Percentiles rank a stretch among this genome's conserved stretches.
phyloP scores from a whole-genome alignment of 2,888 invertebrate genomes.

The Drepanosiphum platanoidis region DNA sequence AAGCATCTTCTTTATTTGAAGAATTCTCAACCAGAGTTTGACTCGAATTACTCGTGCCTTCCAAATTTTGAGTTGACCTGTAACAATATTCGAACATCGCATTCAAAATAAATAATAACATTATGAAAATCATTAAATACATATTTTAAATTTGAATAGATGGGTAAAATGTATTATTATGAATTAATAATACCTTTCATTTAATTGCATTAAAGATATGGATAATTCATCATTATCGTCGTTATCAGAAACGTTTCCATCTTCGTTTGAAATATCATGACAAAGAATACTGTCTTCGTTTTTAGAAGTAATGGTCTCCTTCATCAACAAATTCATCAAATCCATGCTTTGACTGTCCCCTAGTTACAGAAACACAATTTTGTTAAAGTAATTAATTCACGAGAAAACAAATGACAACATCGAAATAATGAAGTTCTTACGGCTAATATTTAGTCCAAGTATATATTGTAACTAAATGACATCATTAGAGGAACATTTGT shows the following conservation, averaged over 20 bases:
- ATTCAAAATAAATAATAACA: neutral
- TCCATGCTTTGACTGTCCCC: slow-evolving; percentile 60
- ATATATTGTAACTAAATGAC: too few species aligned
- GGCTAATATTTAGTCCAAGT: too few species aligned
- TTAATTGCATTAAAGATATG: slow-evolving; percentile 42
- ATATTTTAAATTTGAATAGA: neutral
- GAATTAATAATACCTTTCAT: slow-evolving; percentile 49
- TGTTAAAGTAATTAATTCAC: neutral
- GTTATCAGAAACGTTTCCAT: slow-evolving; percentile 38
- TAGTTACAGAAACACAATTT: slow-evolving; percentile 13
- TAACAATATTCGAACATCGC: too few species aligned
- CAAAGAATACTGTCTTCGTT: slow-evolving; percentile 40
- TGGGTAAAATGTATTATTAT: neutral
- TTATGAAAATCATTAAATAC: neutral
- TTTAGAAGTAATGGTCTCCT: slow-evolving; percentile 25
- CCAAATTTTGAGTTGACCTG: slow-evolving; percentile 26
- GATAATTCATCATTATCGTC: slow-evolving; percentile 56
- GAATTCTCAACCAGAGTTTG: neutral
- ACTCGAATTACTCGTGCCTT: neutral
- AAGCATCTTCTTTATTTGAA: neutral
- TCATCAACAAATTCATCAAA: slow-evolving; percentile 58
- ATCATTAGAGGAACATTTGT: too few species aligned
- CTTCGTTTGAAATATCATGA: slow-evolving; percentile 40
- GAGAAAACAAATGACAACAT: neutral
- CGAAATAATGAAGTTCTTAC: too few species aligned